phyloP scores from a whole-genome alignment of 2,797 vertebrate species.

The Sebastolobus altivelis region DNA sequence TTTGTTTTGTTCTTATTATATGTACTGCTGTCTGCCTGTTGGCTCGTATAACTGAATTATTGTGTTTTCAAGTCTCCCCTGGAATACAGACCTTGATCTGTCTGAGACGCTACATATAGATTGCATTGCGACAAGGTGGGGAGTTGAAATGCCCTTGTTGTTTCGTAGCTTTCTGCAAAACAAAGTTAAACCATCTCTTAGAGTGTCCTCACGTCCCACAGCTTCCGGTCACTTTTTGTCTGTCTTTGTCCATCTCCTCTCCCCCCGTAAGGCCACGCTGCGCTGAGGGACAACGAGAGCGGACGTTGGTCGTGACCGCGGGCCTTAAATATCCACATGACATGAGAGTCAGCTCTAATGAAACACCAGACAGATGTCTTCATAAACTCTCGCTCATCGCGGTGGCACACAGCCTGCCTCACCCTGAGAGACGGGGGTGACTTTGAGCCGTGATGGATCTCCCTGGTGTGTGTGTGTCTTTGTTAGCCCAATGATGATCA shows the following conservation, averaged over 20 bases:
- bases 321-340: slow-evolving; percentile 61
- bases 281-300: slow-evolving; percentile 22
- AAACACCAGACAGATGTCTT: slow-evolving; percentile 78
- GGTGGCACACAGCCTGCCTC: slow-evolving; percentile 47
- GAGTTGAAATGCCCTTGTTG: slow-evolving; percentile 2
- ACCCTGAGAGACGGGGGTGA: slow-evolving; percentile 66
- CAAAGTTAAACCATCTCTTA: slow-evolving; percentile 16
- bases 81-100: slow-evolving; percentile 22
- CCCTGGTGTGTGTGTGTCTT: slow-evolving; percentile 25
- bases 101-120: neutral
- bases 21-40: neutral
- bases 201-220: slow-evolving; percentile 31
- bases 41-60: slow-evolving; percentile 1
- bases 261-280: neutral
- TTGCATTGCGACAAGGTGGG: neutral
- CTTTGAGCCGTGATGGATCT: slow-evolving; percentile 66
- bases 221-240: slow-evolving; percentile 30
- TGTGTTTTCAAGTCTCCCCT: slow-evolving; percentile 13
- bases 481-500: slow-evolving; percentile 53
- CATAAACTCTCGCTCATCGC: slow-evolving; percentile 52
- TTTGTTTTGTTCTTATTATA: neutral
- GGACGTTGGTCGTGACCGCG: slow-evolving; percentile 25
- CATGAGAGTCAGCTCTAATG: slow-evolving; percentile 67
- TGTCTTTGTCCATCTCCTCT: slow-evolving; percentile 19
- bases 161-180: slow-evolving; percentile 9